Conservation (phyloP, 2,797 vertebrate genomes). For the Meda fulgida region DNA sequence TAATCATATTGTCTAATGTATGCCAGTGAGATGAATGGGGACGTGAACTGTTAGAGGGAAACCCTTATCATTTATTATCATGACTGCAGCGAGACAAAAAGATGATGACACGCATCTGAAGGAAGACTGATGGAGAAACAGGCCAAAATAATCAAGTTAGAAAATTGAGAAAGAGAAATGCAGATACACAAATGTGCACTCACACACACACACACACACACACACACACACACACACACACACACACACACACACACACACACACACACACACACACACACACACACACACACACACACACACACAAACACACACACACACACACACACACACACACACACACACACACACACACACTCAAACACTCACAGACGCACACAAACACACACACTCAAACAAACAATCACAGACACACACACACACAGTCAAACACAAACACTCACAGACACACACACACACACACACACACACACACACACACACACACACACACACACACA, state of each 20-base stretch:
- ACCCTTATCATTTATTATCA: not conserved
- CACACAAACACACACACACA: too few relatives aligned
- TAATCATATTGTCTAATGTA: not conserved
- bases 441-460: too few relatives aligned
- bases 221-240: too few relatives aligned
- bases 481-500: accelerated
- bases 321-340: too few relatives aligned
- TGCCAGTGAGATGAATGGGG: not conserved
- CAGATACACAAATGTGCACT: not conserved
- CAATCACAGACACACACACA: too few relatives aligned
- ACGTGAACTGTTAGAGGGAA: not conserved
- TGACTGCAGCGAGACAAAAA: not conserved
- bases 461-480: too few relatives aligned
- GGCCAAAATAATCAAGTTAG: not conserved
- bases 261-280: too few relatives aligned
- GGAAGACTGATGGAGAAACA: too few relatives aligned
- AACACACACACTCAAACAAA: accelerated
- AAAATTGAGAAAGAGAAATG: not conserved
- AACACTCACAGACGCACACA: not conserved
- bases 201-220: too few relatives aligned
- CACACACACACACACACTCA: too few relatives aligned
- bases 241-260: too few relatives aligned
- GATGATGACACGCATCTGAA: not conserved
- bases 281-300: too few relatives aligned
- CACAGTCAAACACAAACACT: not conserved